phyloP scores from a whole-genome alignment of 2,888 invertebrate genomes.

The Aleiodes alternator region DNA sequence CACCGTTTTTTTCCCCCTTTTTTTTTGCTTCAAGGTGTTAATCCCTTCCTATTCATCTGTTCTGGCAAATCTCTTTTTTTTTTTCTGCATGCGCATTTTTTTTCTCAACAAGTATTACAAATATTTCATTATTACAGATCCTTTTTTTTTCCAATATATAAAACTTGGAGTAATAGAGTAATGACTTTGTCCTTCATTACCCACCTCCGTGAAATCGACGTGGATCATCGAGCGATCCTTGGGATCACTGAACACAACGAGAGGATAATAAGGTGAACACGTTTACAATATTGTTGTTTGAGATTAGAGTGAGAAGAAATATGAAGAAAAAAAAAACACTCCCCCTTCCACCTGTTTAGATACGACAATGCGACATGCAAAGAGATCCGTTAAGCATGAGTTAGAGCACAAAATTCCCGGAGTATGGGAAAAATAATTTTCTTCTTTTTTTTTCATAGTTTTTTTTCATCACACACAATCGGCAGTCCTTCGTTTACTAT shows the following conservation, averaged over 20 bases:
- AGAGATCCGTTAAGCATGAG: conserved; percentile 36
- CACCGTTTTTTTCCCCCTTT: conserved; percentile 31
- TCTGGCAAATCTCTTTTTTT: conserved; percentile 45
- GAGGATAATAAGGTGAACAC: conserved; percentile 49
- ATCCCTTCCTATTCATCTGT: background rate
- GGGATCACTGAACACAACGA: conserved; percentile 49
- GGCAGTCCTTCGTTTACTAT: conserved; percentile 34
- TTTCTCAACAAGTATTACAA: conserved; percentile 18
- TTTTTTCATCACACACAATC: conserved; percentile 34
- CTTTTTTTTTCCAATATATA: conserved; percentile 41
- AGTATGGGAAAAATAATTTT: conserved; percentile 44
- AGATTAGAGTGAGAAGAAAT: conserved; percentile 71
- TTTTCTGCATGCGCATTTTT: conserved; percentile 49
- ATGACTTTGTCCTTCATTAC: conserved; percentile 65
- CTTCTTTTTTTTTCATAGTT: conserved; percentile 48
- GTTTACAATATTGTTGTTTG: conserved; percentile 67
- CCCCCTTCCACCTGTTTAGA: background rate
- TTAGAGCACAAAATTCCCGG: conserved; percentile 50
- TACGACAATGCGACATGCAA: conserved; percentile 37
- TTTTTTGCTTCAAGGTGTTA: conserved; percentile 38
- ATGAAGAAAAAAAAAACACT: conserved; percentile 62
- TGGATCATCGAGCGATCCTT: conserved; percentile 52
- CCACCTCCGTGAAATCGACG: conserved; percentile 52
- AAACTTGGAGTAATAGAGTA: conserved; percentile 61
- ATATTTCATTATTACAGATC: conserved; percentile 19